phyloP scores from a whole-genome alignment of 2,113 vertebrate genomes.

The Himantopus leucocephalus region DNA sequence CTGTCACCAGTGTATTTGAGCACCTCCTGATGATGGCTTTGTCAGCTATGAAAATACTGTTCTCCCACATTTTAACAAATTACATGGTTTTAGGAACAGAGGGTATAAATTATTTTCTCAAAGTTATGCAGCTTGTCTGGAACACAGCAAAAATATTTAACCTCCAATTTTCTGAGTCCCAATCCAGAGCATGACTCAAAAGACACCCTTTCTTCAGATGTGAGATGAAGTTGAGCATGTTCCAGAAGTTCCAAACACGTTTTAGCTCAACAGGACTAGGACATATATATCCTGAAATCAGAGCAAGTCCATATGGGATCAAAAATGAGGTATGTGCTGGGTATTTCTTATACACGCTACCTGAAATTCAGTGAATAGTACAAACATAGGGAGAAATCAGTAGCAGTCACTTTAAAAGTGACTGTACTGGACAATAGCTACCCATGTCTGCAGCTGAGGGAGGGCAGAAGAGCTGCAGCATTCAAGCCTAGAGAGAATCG shows the following conservation, averaged over 20 bases:
- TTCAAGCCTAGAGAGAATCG: neutral
- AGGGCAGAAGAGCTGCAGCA: neutral
- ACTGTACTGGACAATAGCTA: neutral
- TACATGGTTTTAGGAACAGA: neutral
- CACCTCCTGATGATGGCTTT: neutral
- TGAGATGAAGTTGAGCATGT: neutral
- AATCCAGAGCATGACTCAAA: neutral
- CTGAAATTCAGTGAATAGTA: neutral
- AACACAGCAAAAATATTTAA: conserved; percentile 8
- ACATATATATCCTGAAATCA: neutral
- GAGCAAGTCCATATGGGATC: neutral
- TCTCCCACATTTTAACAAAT: neutral
- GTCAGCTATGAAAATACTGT: neutral
- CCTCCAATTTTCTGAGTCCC: neutral
- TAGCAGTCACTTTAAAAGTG: neutral
- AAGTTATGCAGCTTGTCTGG: neutral
- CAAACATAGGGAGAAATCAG: neutral
- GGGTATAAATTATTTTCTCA: neutral
- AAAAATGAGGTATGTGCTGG: neutral
- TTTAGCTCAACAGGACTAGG: neutral
- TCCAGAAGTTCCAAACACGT: neutral
- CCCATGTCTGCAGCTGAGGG: neutral
- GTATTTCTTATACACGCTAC: neutral
- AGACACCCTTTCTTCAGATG: neutral
- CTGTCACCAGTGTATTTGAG: neutral